Base-by-base conservation (phyloP, 2,113 vertebrate genomes). In the Pipa parva region DNA sequence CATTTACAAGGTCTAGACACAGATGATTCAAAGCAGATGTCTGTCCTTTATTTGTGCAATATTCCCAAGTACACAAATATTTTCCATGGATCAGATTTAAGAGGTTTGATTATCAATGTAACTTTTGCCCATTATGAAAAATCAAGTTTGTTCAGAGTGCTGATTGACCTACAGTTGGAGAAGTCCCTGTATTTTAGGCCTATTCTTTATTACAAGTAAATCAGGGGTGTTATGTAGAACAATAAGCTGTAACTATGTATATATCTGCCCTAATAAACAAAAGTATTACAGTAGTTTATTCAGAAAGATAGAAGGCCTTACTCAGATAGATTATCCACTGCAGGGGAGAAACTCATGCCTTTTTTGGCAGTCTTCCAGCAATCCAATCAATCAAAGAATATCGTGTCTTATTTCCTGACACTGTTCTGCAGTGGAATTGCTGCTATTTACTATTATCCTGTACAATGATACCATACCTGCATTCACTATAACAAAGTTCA, bases 341-440 rank as follows among this genome's bases (percentile, higher is more conserved):
- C 5, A 74, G 78, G 79, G 76, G 75, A 63, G 72, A 75, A 78
- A 82, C 74, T 74, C 78, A 74, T 63, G 70, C 61, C 70, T 56
- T 73, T 68, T 63, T 78, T 90, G 87, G 89, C 85, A 60, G 74
- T 33, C 78, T 73, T 82, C 87, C 89, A 78, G 50, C 57, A 49
- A 76, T 59, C 79, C 84, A 81, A 90, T 92, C 89, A 78, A 86
- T 90, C 79, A 82, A 76, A 81, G 80, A 83, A 82, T 76, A 68
- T 77, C 33, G 5, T 80, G 72, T 61, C 78, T 68, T 75, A 81
- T 81, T 82, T 81, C 79, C 77, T 76, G 69, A 77, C 73, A 73
- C 60, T 81, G 63, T 66, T 75, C 71, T 13, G 0, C 64, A 75
- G 66, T 71, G 58, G 75, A 73, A 76, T 61, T 74, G 60, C 74